Base-by-base conservation (phyloP, 2,797 vertebrate species). In the Craterocephalus amniculus region DNA sequence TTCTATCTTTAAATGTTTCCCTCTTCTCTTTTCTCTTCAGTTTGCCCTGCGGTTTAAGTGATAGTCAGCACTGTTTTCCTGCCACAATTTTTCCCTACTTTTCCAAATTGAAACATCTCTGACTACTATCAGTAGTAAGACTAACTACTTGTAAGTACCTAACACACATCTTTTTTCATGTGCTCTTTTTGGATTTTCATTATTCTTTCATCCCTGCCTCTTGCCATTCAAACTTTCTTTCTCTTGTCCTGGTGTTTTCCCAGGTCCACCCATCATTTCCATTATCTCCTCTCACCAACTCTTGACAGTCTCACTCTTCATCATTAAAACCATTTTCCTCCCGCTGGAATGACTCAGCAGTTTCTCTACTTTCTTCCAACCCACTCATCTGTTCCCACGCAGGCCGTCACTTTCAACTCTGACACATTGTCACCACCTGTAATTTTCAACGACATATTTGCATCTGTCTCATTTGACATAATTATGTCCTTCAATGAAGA, bases 291-390 rank as follows among this genome's bases (percentile, higher is more conserved):
- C 52, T 68, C 68, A 61, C 63, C 65, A 61, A 20, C 65, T 74
- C 63, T 62, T 72, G 35, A 56, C 76, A 60, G 63, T 60, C 38
- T 78, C 60, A 48, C 58, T 63, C 76, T 59, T 29, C 11, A 67
- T 87, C 74, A 78, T 84, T 79, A 81, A 64, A 57, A 54, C 60
- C 58, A 60, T 78, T 83, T 81, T 72, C 67, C 58, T 68, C 62
- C 79, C 65, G 62, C 54, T 0, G 1, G 20, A 73, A 70, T 85
- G 81, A 88, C 76, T 88, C 86, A 83, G 86, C 83, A 52, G n/a
- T 67, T 83, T 83, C 35, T 73, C 31, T 55, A 26, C 60, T 29
- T n/a, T 18, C 45, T 16, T 79, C 73, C 74, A 58, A 26, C 59
- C 74, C 60, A 22, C 52, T 85, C 78, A 73, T 84, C 75, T 59